Evolutionary conservation across 1,140 invertebrate genomes (phyloP), one percentile per base, ranked within the genome.

Genomic region (Papilio dardanus): DNA sequence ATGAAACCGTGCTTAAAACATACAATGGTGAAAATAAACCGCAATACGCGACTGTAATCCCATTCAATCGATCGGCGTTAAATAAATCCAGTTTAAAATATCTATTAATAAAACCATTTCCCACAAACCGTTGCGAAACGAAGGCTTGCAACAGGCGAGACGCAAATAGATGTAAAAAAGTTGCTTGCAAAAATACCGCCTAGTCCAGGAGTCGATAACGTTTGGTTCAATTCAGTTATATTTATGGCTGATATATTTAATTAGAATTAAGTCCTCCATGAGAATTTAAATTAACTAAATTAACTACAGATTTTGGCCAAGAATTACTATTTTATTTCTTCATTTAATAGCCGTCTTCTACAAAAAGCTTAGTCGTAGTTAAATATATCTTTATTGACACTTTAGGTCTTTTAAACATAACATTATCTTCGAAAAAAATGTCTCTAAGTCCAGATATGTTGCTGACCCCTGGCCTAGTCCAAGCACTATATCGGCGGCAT

Each of bases 401-500:
- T 12, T 37, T 37, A 2, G 21, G 7, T 54, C 8, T 1, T 46
- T 46, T 54, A 24, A 54, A 50, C 1, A 8, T 8, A 28, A 28
- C 19, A 14, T 14, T 58, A 3, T 28, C 54, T 10, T 58, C 54
- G 24, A 4, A n/a, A 58, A 58, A 30, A 58, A 4, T n/a, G 21
- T 24, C 1, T 28, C 54, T 28, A 58, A 58, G 10, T 30, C 54
- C 24, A 28, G 54, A 28, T 4, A 58, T 8, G 24, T 58, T 28
- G 21, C 21, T 12, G 24, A 58, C 24, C 24, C 21, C 54, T 58
- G 54, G 66, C 35, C 66, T 68, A 68, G 78, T 80, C 80, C 76
- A 80, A 14, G 46, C 74, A 35, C 40, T 54, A 33, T 71, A 66
- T 66, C 42, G 30, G 50, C 54, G 40, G 86, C 89, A 90, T 91